phyloP scores from a whole-genome alignment of 2,888 invertebrate genomes.

The Agrochola circellaris region DNA sequence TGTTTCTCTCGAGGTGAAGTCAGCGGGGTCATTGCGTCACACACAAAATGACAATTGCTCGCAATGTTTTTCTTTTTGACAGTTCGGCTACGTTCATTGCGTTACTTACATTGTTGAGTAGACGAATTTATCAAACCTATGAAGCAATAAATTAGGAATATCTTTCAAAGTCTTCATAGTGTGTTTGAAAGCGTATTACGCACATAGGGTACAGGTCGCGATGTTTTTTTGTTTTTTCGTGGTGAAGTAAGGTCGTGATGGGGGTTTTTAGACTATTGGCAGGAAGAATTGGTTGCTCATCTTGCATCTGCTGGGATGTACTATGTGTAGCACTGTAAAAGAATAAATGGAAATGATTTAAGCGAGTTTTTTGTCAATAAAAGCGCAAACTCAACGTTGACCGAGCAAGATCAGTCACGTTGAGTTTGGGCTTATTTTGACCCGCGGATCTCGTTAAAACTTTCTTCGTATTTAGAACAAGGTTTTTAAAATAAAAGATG shows the following conservation, averaged over 20 bases:
- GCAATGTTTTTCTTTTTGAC: not conserved
- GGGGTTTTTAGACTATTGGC: constrained; percentile 61
- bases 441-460: no score
- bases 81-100: not conserved
- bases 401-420: no score
- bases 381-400: no score
- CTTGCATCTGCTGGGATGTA: constrained; percentile 80
- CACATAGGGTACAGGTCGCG: not conserved
- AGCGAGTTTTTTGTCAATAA: not conserved
- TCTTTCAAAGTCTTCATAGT: not conserved
- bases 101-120: not conserved
- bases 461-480: not conserved
- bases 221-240: not conserved
- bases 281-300: constrained; percentile 79
- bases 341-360: not conserved
- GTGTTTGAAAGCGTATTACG: not conserved
- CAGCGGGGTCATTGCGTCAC: not conserved
- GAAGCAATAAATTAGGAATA: no score
- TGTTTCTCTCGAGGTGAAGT: not conserved
- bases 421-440: no score
- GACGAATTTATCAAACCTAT: no score
- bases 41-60: not conserved
- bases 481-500: not conserved
- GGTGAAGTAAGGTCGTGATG: not conserved
- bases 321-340: constrained; percentile 82